phyloP scores from a whole-genome alignment of 2,113 vertebrate species.

The Hippolais icterina region DNA sequence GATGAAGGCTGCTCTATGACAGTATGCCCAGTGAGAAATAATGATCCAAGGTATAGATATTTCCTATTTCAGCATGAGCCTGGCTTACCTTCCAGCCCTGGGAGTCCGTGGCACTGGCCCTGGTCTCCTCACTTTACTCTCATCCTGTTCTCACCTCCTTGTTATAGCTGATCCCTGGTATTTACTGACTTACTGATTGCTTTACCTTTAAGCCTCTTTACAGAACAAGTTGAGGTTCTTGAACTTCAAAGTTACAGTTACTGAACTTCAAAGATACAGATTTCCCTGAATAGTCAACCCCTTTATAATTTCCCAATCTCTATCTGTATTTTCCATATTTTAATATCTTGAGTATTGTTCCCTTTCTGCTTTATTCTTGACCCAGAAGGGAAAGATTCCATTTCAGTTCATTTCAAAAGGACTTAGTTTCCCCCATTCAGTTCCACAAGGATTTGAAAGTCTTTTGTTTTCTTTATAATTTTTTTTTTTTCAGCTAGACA shows the following conservation, averaged over 20 bases:
- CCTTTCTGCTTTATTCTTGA: neutral
- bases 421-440: neutral
- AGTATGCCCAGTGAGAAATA: neutral
- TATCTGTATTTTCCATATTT: neutral
- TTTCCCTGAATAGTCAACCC: neutral
- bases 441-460: neutral
- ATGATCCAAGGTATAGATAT: neutral
- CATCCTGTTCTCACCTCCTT: neutral
- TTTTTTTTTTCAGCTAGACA: neutral
- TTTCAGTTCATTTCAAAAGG: neutral
- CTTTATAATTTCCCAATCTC: neutral
- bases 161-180: neutral
- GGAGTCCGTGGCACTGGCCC: rapidly evolving
- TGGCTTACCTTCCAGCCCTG: neutral
- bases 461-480: neutral
- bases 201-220: neutral
- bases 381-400: neutral
- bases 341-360: neutral
- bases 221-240: neutral
- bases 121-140: neutral
- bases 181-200: neutral
- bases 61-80: neutral
- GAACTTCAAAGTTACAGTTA: neutral
- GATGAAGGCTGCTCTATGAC: rapidly evolving
- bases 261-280: neutral